These are phyloP conservation scores for Oscheius sp. DNA, from an alignment of 2,888 invertebrate genomes.

Conservation along the genomic window DNA sequence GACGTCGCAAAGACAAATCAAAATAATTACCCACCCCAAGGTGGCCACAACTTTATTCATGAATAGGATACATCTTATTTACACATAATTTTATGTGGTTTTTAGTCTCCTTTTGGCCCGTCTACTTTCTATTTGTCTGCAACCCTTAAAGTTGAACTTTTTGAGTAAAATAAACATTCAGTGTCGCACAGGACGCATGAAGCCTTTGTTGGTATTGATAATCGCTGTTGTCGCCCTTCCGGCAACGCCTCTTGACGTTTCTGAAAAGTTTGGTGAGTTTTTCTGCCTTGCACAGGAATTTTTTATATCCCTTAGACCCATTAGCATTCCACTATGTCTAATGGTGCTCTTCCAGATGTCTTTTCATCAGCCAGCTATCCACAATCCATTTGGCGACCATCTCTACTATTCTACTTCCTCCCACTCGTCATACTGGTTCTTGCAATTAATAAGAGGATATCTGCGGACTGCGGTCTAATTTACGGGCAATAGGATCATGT, in stretches of 20 bases:
- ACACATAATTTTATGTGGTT: background rate
- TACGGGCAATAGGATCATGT: slow-evolving; percentile 21
- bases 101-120: background rate
- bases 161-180: background rate
- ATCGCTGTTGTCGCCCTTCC: background rate
- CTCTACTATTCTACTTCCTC: slow-evolving; percentile 32
- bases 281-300: too few species aligned
- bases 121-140: background rate
- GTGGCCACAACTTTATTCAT: too few species aligned
- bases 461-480: slow-evolving; percentile 34
- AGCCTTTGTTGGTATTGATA: slow-evolving; percentile 9
- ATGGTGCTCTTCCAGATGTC: slow-evolving; percentile 1
- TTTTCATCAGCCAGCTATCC: slow-evolving; percentile 34
- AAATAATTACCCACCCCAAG: background rate
- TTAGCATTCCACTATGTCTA: background rate
- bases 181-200: background rate
- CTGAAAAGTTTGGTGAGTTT: slow-evolving; percentile 22
- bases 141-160: background rate
- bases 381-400: slow-evolving; percentile 38
- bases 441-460: slow-evolving; percentile 27
- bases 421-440: slow-evolving; percentile 32
- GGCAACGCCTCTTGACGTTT: background rate
- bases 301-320: background rate
- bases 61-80: background rate
- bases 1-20: background rate